Percentiles rank a stretch among this genome's conserved stretches.
These are phyloP conservation scores for Apostichopus japonicus DNA, from an alignment of 35 echinoderm and acorn worm species.

Conservation along the genomic window DNA sequence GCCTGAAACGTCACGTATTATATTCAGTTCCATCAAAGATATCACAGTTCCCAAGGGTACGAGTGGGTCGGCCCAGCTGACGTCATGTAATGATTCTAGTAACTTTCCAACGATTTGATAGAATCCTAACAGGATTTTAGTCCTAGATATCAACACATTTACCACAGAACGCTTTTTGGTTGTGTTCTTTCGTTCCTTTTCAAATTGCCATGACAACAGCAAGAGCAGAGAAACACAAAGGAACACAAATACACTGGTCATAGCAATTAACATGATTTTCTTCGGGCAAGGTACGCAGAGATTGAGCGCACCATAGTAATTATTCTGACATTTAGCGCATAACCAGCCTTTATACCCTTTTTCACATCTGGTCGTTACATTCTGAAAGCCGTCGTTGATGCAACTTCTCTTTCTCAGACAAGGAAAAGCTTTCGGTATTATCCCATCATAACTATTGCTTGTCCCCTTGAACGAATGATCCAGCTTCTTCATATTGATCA, in stretches of 20 bases:
- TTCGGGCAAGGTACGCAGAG: not conserved
- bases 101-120: constrained; percentile 34
- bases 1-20: constrained; percentile 12
- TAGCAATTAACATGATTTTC: not conserved
- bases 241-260: not conserved
- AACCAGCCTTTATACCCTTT: constrained; percentile 19
- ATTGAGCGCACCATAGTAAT: not conserved
- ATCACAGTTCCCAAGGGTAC: constrained; percentile 10
- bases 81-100: constrained; percentile 14
- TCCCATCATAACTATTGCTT: not conserved
- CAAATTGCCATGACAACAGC: constrained; percentile 25
- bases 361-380: not conserved
- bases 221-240: not conserved
- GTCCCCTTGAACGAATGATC: not conserved
- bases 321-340: not conserved
- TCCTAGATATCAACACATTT: constrained; percentile 15
- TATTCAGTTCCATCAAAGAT: constrained; percentile 23
- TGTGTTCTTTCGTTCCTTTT: not conserved
- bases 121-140: constrained; percentile 33
- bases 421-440: not conserved
- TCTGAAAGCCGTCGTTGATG: not conserved
- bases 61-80: not conserved
- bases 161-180: not conserved
- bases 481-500: not conserved
- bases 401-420: constrained; percentile 13